A percentile compares a stretch with the other conserved stretches of the same genome.
Conservation (phyloP, 1,140 invertebrate species). For the Diorhabda carinulata region DNA sequence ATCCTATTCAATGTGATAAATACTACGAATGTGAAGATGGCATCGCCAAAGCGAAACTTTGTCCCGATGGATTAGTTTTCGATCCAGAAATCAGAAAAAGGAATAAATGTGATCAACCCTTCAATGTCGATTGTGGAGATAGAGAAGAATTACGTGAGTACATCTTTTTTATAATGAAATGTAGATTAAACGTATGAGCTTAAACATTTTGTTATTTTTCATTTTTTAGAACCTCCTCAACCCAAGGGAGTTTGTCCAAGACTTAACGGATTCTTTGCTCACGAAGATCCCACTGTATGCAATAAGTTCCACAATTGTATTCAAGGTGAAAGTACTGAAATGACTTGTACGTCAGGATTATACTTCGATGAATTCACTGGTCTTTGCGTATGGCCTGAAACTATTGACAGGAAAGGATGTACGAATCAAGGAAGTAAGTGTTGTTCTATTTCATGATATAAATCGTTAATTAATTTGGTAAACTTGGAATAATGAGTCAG, state of each 20-base stretch:
- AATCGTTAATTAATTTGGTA: too few species aligned
- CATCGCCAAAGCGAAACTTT: constrained; percentile 67
- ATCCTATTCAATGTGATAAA: constrained; percentile 78
- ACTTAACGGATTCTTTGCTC: constrained; percentile 83
- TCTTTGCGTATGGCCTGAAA: constrained; percentile 84
- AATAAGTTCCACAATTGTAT: constrained; percentile 87
- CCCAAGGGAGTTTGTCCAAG: constrained; percentile 71
- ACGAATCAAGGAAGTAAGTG: constrained; percentile 45
- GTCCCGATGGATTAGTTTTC: constrained; percentile 82
- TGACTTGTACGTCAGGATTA: constrained; percentile 77
- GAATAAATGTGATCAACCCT: constrained; percentile 87
- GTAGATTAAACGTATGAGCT: background rate
- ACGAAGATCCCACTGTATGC: constrained; percentile 75
- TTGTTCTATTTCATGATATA: background rate
- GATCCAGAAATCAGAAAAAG: constrained; percentile 76
- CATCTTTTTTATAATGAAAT: background rate
- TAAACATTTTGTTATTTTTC: background rate
- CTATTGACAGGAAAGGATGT: constrained; percentile 72
- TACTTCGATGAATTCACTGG: constrained; percentile 84
- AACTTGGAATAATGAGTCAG: too few species aligned
- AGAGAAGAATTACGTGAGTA: constrained; percentile 82
- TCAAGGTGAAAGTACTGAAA: constrained; percentile 74
- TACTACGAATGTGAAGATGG: constrained; percentile 78
- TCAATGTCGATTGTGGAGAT: constrained; percentile 84
- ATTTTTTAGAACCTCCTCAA: constrained; percentile 66